A percentile compares a stretch with the other conserved stretches of the same genome.
These are phyloP conservation scores for Cathartes aura DNA, from an alignment of 2,113 vertebrate species.

Conservation along the genomic window DNA sequence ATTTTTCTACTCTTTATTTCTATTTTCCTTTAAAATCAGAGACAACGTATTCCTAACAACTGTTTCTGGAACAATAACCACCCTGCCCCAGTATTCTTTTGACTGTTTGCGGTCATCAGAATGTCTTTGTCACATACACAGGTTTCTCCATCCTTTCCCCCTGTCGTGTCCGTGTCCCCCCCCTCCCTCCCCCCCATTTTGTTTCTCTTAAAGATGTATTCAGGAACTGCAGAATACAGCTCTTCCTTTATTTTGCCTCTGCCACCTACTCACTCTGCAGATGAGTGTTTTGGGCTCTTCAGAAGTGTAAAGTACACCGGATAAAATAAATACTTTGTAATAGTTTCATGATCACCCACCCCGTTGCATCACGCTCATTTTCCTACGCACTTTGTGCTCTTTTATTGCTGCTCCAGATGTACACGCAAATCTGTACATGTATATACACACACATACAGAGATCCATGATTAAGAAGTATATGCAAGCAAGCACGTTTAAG, in stretches of 20 bases:
- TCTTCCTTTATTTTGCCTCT: not conserved
- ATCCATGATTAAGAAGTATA: not conserved
- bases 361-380: not conserved
- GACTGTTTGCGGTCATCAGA: not conserved
- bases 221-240: not conserved
- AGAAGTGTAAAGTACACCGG: not conserved
- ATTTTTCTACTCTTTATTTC: not conserved
- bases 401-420: not conserved
- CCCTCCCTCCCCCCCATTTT: too few relatives aligned
- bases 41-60: not conserved
- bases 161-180: rapidly evolving
- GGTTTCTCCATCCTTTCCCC: not conserved
- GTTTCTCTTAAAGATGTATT: not conserved
- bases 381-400: not conserved
- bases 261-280: not conserved
- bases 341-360: not conserved
- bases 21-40: not conserved
- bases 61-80: not conserved
- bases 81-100: not conserved
- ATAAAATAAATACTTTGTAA: not conserved
- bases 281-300: not conserved
- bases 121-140: not conserved
- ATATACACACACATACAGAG: not conserved
- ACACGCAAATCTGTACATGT: too few relatives aligned
- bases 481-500: not conserved